Evolutionary conservation across 2,888 invertebrate genomes (phyloP), one percentile per base, ranked within the genome.

Genomic region (Hypena proboscidalis): DNA sequence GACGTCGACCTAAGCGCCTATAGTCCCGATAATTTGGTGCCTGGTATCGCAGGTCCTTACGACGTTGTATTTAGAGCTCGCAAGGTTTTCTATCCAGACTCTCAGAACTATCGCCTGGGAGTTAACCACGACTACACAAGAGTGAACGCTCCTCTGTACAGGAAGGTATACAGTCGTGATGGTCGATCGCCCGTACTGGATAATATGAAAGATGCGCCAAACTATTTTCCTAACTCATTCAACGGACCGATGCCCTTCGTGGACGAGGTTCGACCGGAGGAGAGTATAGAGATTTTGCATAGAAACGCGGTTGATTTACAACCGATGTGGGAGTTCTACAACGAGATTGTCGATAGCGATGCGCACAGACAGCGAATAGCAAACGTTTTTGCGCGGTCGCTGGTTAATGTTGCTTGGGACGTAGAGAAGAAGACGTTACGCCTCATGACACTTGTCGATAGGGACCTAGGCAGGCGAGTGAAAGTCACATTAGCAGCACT

Each of bases 211-310:
- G 96, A 95, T 20, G 95, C 95, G 0, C 98, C 98, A 0, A 98
- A 98, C 80, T 99, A 98, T 79, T 97, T 93, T 84, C 98, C 98
- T 0, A 99, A 99, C 88, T 97, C 97, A 40, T 99, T 97, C 81
- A 92, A 92, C 57, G 98, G 98, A 0, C 97, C 98, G 0, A 91
- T 93, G 48, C 93, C 93, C 14, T 93, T 93, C 61, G 91, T 93
- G 1, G 89, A 93, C 4, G 70, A 73, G 9, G 69, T 49, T 23
- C 55, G 53, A 3, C 81, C 83, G 0, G 69, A 67, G 4, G 62
- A 72, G 7, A 60, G 58, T 33, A 22, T 75, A 0, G 19, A 51
- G 5, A 34, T 81, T 17, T 58, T 65, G 1, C 70, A 83, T 23
- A 70, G 67, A 8, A 68, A 62, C 26, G 72, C 80, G 4, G 47